Evolutionary conservation across 2,797 vertebrate species (phyloP), one percentile per base, ranked within the genome.

Genomic region (Sciurus carolinensis): DNA sequence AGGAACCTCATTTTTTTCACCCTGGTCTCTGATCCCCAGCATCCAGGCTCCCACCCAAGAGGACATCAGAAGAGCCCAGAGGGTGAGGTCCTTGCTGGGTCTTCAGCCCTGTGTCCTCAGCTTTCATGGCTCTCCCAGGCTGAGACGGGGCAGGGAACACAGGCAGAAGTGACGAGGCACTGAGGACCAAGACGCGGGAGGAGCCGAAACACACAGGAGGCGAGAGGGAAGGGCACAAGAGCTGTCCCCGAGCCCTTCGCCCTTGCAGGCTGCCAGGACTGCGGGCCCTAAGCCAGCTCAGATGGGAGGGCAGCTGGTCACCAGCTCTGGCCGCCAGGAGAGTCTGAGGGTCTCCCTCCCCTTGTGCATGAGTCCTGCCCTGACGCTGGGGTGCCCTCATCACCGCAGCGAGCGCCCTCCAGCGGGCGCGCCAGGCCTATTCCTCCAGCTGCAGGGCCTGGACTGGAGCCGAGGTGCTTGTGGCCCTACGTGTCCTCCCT

Each of bases 161-260:
- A 44, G 20, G 3, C 12, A 79, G 80, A 30, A 22, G 36, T 3
- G 28, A 66, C 47, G 84, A 5, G 22, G 50, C 22, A 3, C 28
- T 7, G 50, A 67, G 75, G 14, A 42, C 57, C 39, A 14, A 66
- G 79, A 80, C 18, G 39, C 30, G 26, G 3, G 24, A 1, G 33
- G 1, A 33, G 1, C 10, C 0, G n/a, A 17, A 36, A 24, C 14
- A 52, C 0, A 3, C 44, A 18, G 26, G 71, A 20, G 22, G 5
- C 4, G 22, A 5, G 7, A 28, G 22, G 7, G 4, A 3, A 10
- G 4, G 4, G 0, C 0, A 20, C 26, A n/a, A 24, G 18, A 0
- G 36, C 1, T 33, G 54, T 15, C 1, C 4, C 0, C 4, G 4
- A 30, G 33, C 26, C 28, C 15, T 5, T 0, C 33, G 4, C 66